Percentiles rank a stretch among this genome's conserved stretches.
phyloP scores from a whole-genome alignment of 2,113 vertebrate species.

The Cyprinodon tularosa region DNA sequence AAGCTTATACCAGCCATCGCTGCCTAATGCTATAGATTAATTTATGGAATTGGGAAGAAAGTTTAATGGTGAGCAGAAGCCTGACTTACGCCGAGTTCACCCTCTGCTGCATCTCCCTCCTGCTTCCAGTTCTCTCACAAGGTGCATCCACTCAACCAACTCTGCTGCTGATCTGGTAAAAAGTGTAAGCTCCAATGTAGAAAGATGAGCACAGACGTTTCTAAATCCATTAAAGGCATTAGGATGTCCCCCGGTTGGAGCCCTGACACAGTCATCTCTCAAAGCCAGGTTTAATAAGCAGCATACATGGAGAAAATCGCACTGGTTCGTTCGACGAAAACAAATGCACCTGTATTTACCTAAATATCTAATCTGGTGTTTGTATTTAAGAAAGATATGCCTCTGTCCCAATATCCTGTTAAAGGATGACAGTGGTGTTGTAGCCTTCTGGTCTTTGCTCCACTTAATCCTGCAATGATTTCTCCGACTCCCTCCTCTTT shows the following conservation, averaged over 20 bases:
- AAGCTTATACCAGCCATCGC: not conserved
- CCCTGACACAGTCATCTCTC: conserved; percentile 47
- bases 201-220: conserved; percentile 53
- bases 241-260: conserved; percentile 42
- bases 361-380: conserved; percentile 19
- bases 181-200: conserved; percentile 39
- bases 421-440: conserved; percentile 22
- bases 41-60: not conserved
- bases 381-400: conserved; percentile 8
- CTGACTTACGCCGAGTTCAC: conserved; percentile 79
- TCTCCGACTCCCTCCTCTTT: conserved; percentile 39
- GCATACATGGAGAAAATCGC: conserved; percentile 28
- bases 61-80: conserved; percentile 23
- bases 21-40: not conserved
- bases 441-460: conserved; percentile 38
- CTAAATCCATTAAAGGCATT: conserved; percentile 61
- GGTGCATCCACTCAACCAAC: conserved; percentile 51
- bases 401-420: conserved; percentile 14
- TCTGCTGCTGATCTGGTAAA: conserved; percentile 35
- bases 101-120: conserved; percentile 79
- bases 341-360: conserved; percentile 24
- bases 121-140: conserved; percentile 63
- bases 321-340: not conserved
- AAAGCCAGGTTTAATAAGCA: conserved; percentile 37
- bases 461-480: conserved; percentile 37